A percentile compares a stretch with the other conserved stretches of the same genome.
phyloP scores from a whole-genome alignment of 2,888 invertebrate species.

The Lasioglossum vierecki region DNA sequence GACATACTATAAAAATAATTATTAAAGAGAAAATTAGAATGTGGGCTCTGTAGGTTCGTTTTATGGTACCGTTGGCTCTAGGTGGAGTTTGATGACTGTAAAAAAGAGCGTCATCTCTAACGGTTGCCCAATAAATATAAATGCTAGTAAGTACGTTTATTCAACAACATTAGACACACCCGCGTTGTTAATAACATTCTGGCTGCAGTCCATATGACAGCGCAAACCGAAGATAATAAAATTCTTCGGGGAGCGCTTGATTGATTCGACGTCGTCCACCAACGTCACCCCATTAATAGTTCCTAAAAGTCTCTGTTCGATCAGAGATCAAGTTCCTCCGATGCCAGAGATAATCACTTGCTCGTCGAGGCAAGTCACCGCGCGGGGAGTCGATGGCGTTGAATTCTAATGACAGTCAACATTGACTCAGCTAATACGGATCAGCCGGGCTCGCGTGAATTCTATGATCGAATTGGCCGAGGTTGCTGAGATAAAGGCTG shows the following conservation, averaged over 20 bases:
- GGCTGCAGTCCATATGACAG: background rate
- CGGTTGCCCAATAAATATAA: too few species aligned
- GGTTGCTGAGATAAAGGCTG: conserved; percentile 43
- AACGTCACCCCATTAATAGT: background rate
- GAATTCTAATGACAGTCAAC: conserved; percentile 21
- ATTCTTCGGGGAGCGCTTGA: background rate
- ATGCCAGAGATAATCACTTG: background rate
- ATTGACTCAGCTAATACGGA: conserved; percentile 55
- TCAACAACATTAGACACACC: background rate
- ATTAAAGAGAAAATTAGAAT: too few species aligned
- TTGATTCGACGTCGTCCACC: background rate
- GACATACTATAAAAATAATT: too few species aligned
- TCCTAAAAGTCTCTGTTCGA: background rate
- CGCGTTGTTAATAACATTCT: too few species aligned
- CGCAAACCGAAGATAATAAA: background rate
- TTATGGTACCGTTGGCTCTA: too few species aligned
- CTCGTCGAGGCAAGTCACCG: background rate
- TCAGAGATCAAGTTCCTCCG: background rate
- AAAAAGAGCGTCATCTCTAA: too few species aligned
- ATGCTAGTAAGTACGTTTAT: background rate
- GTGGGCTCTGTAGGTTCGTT: too few species aligned
- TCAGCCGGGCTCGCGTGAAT: conserved; percentile 58
- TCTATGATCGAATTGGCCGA: conserved; percentile 62
- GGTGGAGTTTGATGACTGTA: too few species aligned
- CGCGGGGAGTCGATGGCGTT: background rate